Percentiles rank a stretch among this genome's conserved stretches.
phyloP scores from a whole-genome alignment of 2,113 vertebrate genomes.

The Heterotis niloticus region DNA sequence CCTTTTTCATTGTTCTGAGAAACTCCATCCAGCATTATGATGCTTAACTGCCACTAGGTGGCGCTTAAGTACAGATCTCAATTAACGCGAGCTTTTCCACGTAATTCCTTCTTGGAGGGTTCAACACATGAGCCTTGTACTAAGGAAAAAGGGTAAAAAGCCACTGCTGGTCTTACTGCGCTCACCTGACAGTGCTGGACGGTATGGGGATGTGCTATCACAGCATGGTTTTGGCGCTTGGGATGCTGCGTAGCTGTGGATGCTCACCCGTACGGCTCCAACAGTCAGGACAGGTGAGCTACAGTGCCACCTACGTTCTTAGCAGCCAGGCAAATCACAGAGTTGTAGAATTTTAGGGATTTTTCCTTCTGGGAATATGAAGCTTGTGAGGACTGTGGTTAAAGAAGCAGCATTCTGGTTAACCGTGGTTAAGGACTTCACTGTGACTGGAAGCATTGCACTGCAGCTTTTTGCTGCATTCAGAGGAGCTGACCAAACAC shows the following conservation, averaged over 20 bases:
- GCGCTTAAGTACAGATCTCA: constrained; percentile 69
- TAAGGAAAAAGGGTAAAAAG: constrained; percentile 40
- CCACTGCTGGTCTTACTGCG: constrained; percentile 51
- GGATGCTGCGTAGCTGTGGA: background rate
- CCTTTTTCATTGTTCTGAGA: constrained; percentile 32
- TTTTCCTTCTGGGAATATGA: too few relatives aligned
- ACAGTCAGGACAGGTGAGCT: constrained; percentile 14
- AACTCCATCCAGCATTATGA: constrained; percentile 47
- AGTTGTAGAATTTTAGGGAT: background rate
- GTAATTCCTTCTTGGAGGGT: constrained; percentile 47
- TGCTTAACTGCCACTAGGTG: constrained; percentile 63
- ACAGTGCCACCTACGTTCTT: background rate
- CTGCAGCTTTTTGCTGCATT: background rate
- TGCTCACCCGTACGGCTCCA: background rate
- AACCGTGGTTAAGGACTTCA: constrained; percentile 5
- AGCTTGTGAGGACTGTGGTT: too few relatives aligned
- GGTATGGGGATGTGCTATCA: constrained; percentile 33
- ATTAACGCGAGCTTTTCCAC: constrained; percentile 33
- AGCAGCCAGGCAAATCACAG: background rate
- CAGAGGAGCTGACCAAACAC: constrained; percentile 8
- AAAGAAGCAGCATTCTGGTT: too few relatives aligned
- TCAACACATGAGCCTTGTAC: constrained; percentile 43
- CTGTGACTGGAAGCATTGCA: background rate
- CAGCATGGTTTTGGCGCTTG: background rate
- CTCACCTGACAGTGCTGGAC: constrained; percentile 53